Base-by-base conservation (phyloP, 2,888 invertebrate species). In the Megamerina dolium region DNA sequence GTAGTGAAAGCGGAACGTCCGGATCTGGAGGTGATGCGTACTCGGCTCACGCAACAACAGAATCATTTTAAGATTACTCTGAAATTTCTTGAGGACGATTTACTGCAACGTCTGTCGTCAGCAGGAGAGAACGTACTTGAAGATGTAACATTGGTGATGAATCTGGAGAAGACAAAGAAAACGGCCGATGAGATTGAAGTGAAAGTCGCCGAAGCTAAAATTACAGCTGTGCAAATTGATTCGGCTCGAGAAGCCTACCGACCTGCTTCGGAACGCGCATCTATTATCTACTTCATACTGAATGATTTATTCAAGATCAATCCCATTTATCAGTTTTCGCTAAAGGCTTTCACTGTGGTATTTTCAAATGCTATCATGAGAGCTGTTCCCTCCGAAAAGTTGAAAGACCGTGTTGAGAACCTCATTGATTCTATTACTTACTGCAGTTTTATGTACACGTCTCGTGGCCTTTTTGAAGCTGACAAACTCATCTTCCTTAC, bases 11-110 rank as follows among this genome's bases (percentile, higher is more conserved):
- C 84, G 1, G 95, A 95, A 69, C 77, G 94, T 50, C 93, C 94
- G 0, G 94, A 95, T 68, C 76, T 95, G 46, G 95, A 94, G 73
- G 70, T 78, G 4, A 75, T 87, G 42, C 86, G 93, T 59, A 77
- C 87, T 0, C 82, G 85, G 36, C 74, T 95, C 9, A 94, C 93
- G 0, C 87, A 88, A 60, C 89, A 92, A 63, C 93, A 94, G 64
- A 95, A 95, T 60, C 87, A 88, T 62, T 94, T 93, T 65, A 95
- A 94, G 73, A 94, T 95, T 45, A 87, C 87, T 0, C 73, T 95
- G 16, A 95, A 94, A 66, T 78, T 78, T 35, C 76, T 94, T n/a
- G 95, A 95, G 75, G 94, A 95, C 61, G 89, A 91, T 64, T 74
- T 95, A 13, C 73, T 95, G 34, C 85, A 85, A 49, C 79, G 92